Evolutionary conservation across 2,888 invertebrate species (phyloP).

Genomic region (Cantharis flavilabris): DNA sequence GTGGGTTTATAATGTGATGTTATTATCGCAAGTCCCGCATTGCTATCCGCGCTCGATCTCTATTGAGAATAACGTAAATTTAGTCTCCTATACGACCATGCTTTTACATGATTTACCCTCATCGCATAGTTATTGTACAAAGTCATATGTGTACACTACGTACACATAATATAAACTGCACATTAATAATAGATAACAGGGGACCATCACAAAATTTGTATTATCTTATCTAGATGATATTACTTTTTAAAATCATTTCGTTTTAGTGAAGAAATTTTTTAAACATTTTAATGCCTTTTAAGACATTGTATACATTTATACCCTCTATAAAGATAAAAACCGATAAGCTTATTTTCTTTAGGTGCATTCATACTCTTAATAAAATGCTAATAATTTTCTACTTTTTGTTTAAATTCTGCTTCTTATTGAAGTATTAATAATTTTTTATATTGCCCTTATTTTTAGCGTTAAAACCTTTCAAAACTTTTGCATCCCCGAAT

Average conservation of each 20-base stretch:
- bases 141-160: conserved; percentile 30
- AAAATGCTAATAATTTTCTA: conserved; percentile 28
- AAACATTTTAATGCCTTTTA: conserved; percentile 21
- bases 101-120: conserved; percentile 33
- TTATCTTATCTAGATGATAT: conserved; percentile 15
- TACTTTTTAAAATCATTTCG: conserved; percentile 5
- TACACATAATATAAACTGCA: conserved; percentile 15
- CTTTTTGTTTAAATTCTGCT: neutral
- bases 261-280: conserved; percentile 11
- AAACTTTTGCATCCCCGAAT: too few relatives aligned
- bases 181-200: conserved; percentile 30
- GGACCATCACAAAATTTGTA: conserved; percentile 12
- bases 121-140: conserved; percentile 27
- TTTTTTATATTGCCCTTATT: neutral
- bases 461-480: neutral
- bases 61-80: conserved; percentile 36
- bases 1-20: conserved; percentile 31
- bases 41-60: conserved; percentile 35
- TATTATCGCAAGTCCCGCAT: conserved; percentile 36
- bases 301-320: conserved; percentile 29
- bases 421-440: neutral
- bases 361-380: conserved; percentile 28
- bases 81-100: conserved; percentile 26
- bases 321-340: conserved; percentile 28
- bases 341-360: conserved; percentile 28